Evolutionary conservation across 2,888 invertebrate genomes (phyloP).

Genomic region (Abrostola tripartita): DNA sequence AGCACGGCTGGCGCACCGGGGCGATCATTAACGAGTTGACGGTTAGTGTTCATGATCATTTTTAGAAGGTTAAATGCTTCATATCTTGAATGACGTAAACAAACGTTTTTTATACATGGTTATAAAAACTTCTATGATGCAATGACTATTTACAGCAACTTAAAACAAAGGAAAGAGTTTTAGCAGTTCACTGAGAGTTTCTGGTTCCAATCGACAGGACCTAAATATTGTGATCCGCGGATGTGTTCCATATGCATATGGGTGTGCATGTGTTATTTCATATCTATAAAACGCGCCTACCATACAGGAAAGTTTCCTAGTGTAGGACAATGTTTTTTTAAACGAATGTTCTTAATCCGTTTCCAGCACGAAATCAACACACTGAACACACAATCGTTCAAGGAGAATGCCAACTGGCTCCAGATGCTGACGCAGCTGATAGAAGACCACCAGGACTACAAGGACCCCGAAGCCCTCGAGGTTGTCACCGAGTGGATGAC

Average conservation of each 20-base stretch:
- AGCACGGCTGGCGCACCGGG: slow-evolving; percentile 99
- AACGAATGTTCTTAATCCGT: slow-evolving; percentile 6
- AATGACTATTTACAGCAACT: no score
- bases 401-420: slow-evolving; percentile 96
- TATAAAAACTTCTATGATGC: no score
- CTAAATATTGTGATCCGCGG: no score
- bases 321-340: neutral
- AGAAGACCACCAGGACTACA: slow-evolving; percentile 95
- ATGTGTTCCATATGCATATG: no score
- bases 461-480: slow-evolving; percentile 90
- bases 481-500: slow-evolving; percentile 93
- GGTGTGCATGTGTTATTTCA: no score
- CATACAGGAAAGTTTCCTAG: no score
- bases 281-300: no score
- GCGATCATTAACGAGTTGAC: slow-evolving; percentile 98
- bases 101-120: neutral
- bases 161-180: no score
- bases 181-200: no score
- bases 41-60: slow-evolving; percentile 87
- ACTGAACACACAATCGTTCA: slow-evolving; percentile 94
- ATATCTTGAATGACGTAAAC: no score
- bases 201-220: neutral
- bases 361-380: slow-evolving; percentile 96
- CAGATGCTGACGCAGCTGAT: slow-evolving; percentile 97
- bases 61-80: no score